Percentiles rank a stretch among this genome's conserved stretches.
Evolutionary conservation across 2,888 invertebrate species (phyloP).

Genomic region (Zonitis immaculata): DNA sequence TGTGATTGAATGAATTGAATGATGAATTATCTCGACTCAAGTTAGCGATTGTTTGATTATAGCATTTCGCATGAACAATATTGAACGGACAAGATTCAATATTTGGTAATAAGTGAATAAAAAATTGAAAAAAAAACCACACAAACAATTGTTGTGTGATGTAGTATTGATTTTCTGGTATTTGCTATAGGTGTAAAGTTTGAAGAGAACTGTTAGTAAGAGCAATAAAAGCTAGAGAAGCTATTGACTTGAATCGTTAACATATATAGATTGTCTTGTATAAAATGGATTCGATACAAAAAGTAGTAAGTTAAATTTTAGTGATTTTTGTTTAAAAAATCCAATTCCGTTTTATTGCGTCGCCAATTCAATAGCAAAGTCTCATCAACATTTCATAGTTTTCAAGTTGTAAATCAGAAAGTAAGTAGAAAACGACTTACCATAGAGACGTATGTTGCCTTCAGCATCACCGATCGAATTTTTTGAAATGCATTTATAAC

Average conservation of each 20-base stretch:
- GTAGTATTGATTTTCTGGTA: slow-evolving; percentile 13
- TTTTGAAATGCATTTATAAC: slow-evolving; percentile 88
- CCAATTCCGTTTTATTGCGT: slow-evolving; percentile 47
- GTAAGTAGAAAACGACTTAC: slow-evolving; percentile 55
- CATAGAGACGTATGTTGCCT: slow-evolving; percentile 82
- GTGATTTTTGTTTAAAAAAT: slow-evolving; percentile 44
- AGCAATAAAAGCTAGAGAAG: slow-evolving; percentile 39
- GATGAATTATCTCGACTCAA: not conserved
- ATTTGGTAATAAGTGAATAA: not conserved
- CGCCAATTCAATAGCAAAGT: slow-evolving; percentile 47
- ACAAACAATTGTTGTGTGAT: not conserved
- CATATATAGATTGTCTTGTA: slow-evolving; percentile 26
- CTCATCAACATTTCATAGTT: slow-evolving; percentile 51
- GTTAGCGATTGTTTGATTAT: not conserved
- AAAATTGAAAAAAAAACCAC: no score
- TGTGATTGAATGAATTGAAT: not conserved
- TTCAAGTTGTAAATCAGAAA: slow-evolving; percentile 45
- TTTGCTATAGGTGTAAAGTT: slow-evolving; percentile 19
- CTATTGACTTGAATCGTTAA: slow-evolving; percentile 31
- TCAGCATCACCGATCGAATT: slow-evolving; percentile 90
- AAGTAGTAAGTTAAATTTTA: slow-evolving; percentile 35
- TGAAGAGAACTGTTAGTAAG: slow-evolving; percentile 36
- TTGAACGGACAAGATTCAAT: not conserved
- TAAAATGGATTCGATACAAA: slow-evolving; percentile 27
- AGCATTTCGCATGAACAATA: not conserved